Evolutionary conservation across 1,140 invertebrate species (phyloP).

Genomic region (Chymomyza costata): DNA sequence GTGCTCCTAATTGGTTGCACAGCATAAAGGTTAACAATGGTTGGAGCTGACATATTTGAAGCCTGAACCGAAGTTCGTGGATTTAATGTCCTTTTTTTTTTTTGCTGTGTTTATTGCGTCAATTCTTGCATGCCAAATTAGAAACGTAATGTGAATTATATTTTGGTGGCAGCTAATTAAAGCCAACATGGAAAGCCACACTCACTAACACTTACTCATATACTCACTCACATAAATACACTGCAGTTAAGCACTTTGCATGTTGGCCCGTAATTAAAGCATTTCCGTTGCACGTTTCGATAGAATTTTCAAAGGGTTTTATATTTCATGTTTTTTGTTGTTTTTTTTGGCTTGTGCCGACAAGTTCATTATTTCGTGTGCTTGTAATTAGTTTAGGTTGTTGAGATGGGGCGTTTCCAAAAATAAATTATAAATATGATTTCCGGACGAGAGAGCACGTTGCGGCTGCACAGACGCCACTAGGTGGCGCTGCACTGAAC

Average conservation of each 20-base stretch:
- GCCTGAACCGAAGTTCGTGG: no score
- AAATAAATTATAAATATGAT: slow-evolving; percentile 23
- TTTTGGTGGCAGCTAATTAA: slow-evolving; percentile 50
- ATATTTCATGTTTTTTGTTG: slow-evolving; percentile 19
- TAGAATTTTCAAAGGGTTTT: slow-evolving; percentile 3
- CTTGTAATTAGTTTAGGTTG: slow-evolving; percentile 39
- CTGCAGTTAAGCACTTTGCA: slow-evolving; percentile 31
- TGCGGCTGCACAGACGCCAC: slow-evolving; percentile 1
- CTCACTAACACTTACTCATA: background rate
- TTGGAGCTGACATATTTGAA: no score
- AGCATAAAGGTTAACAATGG: no score
- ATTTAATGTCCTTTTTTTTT: no score
- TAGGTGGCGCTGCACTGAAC: no score
- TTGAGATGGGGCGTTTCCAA: slow-evolving; percentile 5
- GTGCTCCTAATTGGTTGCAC: no score
- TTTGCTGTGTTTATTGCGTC: no score
- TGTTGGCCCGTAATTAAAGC: slow-evolving; percentile 49
- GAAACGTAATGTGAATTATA: slow-evolving; percentile 47
- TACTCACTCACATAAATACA: slow-evolving; percentile 6
- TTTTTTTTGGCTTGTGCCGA: slow-evolving; percentile 13
- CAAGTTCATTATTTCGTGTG: slow-evolving; percentile 32
- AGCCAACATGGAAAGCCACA: background rate
- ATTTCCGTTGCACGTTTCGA: slow-evolving; percentile 43
- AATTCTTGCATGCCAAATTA: slow-evolving; percentile 18
- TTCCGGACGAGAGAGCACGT: background rate